Evolutionary conservation across 2,888 invertebrate genomes (phyloP).

Genomic region (Standfussiana lucernea): DNA sequence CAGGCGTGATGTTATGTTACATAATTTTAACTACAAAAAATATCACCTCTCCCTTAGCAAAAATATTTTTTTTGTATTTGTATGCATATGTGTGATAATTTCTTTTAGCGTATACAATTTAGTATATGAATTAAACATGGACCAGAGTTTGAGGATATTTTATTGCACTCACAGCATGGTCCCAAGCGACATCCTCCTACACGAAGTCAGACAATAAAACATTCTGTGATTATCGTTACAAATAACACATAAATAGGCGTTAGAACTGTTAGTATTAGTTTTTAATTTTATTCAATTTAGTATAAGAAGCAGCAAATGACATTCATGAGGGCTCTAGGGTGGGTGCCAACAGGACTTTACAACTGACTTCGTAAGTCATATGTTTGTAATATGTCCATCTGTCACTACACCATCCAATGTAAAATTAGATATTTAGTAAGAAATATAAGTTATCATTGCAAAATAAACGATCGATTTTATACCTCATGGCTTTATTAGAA

Average conservation of each 20-base stretch:
- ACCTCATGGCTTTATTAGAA: background rate
- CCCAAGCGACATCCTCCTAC: conserved; percentile 61
- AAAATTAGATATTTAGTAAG: background rate
- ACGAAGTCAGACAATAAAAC: conserved; percentile 56
- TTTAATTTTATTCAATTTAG: background rate
- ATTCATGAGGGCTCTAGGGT: too few relatives aligned
- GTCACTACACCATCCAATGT: background rate
- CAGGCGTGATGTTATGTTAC: background rate
- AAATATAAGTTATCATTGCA: background rate
- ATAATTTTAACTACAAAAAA: background rate
- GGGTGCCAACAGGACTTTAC: background rate
- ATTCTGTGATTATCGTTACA: conserved; percentile 63
- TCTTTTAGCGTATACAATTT: background rate
- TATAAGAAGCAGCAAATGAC: conserved; percentile 15
- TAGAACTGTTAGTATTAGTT: background rate
- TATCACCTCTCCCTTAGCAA: background rate
- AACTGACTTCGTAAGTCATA: background rate
- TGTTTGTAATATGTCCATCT: background rate
- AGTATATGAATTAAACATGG: conserved; percentile 9
- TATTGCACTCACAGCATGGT: conserved; percentile 60
- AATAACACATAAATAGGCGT: conserved; percentile 53
- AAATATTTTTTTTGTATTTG: background rate
- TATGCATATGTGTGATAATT: background rate
- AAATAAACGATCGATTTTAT: background rate
- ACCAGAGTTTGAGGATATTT: conserved; percentile 3